Base-by-base conservation (phyloP, 1,140 invertebrate genomes). In the Hyposmocoma kahamanoa region DNA sequence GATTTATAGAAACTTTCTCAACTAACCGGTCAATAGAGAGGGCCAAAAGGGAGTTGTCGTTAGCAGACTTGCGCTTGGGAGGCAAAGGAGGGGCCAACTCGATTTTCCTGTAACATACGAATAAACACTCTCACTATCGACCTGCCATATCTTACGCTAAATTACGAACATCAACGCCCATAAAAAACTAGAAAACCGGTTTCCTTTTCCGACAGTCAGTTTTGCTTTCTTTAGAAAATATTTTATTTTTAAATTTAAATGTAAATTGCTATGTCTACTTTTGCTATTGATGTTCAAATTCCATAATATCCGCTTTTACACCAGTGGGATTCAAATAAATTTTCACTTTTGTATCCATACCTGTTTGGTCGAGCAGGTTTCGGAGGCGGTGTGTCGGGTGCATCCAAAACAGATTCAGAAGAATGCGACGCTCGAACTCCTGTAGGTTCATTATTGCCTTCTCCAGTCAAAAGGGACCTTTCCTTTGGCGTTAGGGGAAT, bases 331-430 rank as follows among this genome's bases (percentile, higher is more conserved):
- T n/a, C n/a, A n/a, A n/a, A n/a, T n/a, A n/a, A n/a, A n/a, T n/a
- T n/a, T n/a, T n/a, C n/a, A n/a, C n/a, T n/a, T n/a, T n/a, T n/a
- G n/a, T n/a, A n/a, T n/a, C n/a, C n/a, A n/a, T 79, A 92, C 92
- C 91, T 86, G 61, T 90, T 90, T 30, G 94, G 94, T 62, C 95
- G 86, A 34, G 95, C 95, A 34, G 96, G 96, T 86, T 97, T 97
- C 2, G 95, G 95, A 42, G 95, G 95, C 46, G 94, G 91, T 42
- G 81, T 66, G 49, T 85, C 83, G 10, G 81, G 74, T 30, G 82
- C 82, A 52, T 90, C 78, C 13, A 91, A 79, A 51, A 91, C 88
- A 1, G 91, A 92, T 78, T 95, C 93, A 3, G 92, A 92, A 64
- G 93, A 94, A 64, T 94, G 92, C 38, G 93, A 94, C 1, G 78